These are phyloP conservation scores for Pseudomyrmex gracilis DNA, from an alignment of 1,140 invertebrate species.

Conservation along the genomic window DNA sequence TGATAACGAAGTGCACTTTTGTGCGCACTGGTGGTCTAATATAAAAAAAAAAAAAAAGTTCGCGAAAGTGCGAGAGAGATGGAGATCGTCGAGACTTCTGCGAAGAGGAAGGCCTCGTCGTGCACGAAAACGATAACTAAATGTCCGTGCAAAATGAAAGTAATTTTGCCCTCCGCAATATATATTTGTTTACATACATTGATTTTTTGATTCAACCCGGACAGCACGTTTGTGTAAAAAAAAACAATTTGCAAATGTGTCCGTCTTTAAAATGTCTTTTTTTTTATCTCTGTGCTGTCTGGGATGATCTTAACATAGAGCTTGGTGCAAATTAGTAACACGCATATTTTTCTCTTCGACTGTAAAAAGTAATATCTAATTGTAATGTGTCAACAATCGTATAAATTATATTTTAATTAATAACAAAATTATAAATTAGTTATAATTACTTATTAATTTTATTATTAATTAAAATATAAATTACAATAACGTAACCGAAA, in stretches of 20 bases:
- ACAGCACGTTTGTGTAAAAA: no score
- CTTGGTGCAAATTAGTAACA: not conserved
- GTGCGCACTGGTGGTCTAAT: not conserved
- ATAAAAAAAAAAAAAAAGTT: not conserved
- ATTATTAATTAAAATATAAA: not conserved
- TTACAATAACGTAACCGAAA: not conserved
- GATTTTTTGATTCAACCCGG: no score
- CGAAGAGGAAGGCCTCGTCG: conserved; percentile 32
- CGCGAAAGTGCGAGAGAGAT: conserved; percentile 54
- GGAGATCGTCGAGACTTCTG: conserved; percentile 70
- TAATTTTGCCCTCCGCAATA: conserved; percentile 47
- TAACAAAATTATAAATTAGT: no score
- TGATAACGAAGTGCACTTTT: conserved; percentile 23
- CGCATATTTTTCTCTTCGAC: no score
- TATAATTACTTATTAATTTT: no score
- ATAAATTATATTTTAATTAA: no score
- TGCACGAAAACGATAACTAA: not conserved
- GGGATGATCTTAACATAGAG: not conserved
- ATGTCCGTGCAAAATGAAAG: conserved; percentile 67
- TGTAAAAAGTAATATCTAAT: no score
- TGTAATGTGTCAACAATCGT: no score
- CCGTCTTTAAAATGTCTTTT: no score
- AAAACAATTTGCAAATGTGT: no score
- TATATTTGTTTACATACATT: not conserved
- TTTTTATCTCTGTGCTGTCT: no score